Evolutionary conservation across 2,888 invertebrate species (phyloP).

Genomic region (Drosophila subsilvestris): DNA sequence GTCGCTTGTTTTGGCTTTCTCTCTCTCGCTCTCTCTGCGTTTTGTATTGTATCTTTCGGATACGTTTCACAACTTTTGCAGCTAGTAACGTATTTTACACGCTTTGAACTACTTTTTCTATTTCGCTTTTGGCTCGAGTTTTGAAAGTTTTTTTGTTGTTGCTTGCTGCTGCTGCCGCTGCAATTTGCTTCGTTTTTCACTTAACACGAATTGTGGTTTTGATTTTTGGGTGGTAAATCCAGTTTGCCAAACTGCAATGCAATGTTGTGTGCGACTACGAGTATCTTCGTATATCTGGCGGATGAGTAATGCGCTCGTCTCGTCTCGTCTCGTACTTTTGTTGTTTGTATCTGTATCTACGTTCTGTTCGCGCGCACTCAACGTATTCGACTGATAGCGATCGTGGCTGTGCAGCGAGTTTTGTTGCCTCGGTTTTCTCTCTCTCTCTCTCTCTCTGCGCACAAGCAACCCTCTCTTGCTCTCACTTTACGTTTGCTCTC

Average conservation of each 20-base stretch:
- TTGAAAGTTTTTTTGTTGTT: slow-evolving; percentile 70
- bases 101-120: slow-evolving; percentile 75
- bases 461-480: background rate
- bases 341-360: slow-evolving; percentile 38
- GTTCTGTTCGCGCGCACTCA: slow-evolving; percentile 61
- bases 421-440: slow-evolving; percentile 56
- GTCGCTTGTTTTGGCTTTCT: slow-evolving; percentile 54
- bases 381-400: slow-evolving; percentile 72
- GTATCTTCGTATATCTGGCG: slow-evolving; percentile 50
- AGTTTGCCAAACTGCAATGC: slow-evolving; percentile 71
- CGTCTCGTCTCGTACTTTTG: background rate
- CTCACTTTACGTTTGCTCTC: slow-evolving; percentile 10
- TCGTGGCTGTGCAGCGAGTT: slow-evolving; percentile 65
- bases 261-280: slow-evolving; percentile 11
- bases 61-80: slow-evolving; percentile 58
- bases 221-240: slow-evolving; percentile 62
- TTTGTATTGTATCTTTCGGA: slow-evolving; percentile 33
- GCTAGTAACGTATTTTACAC: slow-evolving; percentile 58
- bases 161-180: slow-evolving; percentile 27
- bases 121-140: slow-evolving; percentile 55
- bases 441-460: slow-evolving; percentile 11
- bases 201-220: slow-evolving; percentile 51
- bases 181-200: slow-evolving; percentile 62
- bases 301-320: slow-evolving; percentile 41
- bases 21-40: slow-evolving; percentile 4